Conservation (phyloP, 2,113 vertebrate species). For the Thymallus thymallus region DNA sequence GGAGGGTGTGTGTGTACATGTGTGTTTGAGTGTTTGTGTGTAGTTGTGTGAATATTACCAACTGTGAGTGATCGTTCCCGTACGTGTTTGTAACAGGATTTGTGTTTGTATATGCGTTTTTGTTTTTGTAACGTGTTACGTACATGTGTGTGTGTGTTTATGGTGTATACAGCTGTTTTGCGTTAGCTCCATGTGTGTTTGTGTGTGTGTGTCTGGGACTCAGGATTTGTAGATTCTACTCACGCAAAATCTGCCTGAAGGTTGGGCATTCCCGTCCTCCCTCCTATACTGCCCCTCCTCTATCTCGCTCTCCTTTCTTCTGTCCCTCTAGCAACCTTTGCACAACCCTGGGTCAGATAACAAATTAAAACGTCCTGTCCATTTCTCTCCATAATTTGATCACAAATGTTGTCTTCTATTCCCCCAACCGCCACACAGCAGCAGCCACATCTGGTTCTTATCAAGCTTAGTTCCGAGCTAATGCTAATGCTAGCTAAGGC, state of each 20-base stretch:
- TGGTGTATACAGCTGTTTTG: not conserved
- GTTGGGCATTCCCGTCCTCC: slow-evolving; percentile 34
- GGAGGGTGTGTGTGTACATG: not conserved
- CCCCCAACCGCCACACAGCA: slow-evolving; percentile 26
- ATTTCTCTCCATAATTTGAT: slow-evolving; percentile 48
- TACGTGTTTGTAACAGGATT: not conserved
- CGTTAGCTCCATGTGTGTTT: not conserved
- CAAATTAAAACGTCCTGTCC: slow-evolving; percentile 43
- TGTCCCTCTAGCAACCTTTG: slow-evolving; percentile 34
- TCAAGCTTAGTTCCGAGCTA: slow-evolving; percentile 5
- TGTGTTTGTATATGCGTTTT: not conserved
- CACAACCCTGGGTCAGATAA: slow-evolving; percentile 43
- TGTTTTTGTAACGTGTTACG: not conserved
- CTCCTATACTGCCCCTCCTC: not conserved
- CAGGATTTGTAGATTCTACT: slow-evolving; percentile 41
- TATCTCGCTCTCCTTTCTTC: slow-evolving; percentile 22
- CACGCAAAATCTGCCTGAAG: slow-evolving; percentile 40
- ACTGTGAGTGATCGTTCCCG: no score
- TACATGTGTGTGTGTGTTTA: not conserved
- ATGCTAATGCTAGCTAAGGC: not conserved
- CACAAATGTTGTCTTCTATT: slow-evolving; percentile 28
- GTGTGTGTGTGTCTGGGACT: no score
- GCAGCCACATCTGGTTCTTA: slow-evolving; percentile 59
- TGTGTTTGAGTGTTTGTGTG: not conserved
- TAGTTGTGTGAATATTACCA: not conserved